Base-by-base conservation (phyloP, 2,113 vertebrate genomes). In the Prochilodus magdalenae region DNA sequence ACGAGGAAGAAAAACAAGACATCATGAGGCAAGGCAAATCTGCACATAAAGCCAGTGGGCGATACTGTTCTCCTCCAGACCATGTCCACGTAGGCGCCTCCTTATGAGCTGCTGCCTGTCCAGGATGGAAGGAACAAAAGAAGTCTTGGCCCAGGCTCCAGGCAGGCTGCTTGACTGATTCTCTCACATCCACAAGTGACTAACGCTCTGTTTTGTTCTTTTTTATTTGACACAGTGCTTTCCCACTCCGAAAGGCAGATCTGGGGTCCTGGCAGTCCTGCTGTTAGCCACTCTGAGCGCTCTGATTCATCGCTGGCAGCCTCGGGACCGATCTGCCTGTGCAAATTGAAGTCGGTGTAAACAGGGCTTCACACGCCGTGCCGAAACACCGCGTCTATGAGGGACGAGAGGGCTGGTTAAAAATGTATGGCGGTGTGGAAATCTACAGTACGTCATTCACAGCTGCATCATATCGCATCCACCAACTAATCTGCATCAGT, bases 1-100 rank as follows among this genome's bases (percentile, higher is more conserved):
- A 89, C 6, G n/a, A 63, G 36, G 16, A 73, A 87, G 89, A 87
- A 75, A 88, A 75, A 78, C 27, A 22, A 65, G 24, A 12, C 2
- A 60, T 60, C n/a, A 60, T 26, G 12, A 24, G 15, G 22, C 22
- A 59, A n/a, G 6, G 22, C 55, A n/a, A 59, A 24, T 55, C 51
- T 18, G 15, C 53, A 15, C 20, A 20, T 20, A 22, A n/a, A 57
- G n/a, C 3, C 53, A 57, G 18, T 57, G 53, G 53, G 53, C 20
- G 53, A n/a, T 15, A 0, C 40, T 11, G 5, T n/a, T 22, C 55
- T 57, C n/a, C 10, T 57, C 55, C 55, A n/a, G n/a, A n/a, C 20
- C 2, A 14, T 13, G 33, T 62, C 47, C 24, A 27, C 8, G 24
- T 57, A 57, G 55, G 55, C 55, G 55, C 55, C 22, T 57, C 55